A percentile compares a stretch with the other conserved stretches of the same genome.
Evolutionary conservation across 2,797 vertebrate genomes (phyloP).

Genomic region (Staurois parvus): DNA sequence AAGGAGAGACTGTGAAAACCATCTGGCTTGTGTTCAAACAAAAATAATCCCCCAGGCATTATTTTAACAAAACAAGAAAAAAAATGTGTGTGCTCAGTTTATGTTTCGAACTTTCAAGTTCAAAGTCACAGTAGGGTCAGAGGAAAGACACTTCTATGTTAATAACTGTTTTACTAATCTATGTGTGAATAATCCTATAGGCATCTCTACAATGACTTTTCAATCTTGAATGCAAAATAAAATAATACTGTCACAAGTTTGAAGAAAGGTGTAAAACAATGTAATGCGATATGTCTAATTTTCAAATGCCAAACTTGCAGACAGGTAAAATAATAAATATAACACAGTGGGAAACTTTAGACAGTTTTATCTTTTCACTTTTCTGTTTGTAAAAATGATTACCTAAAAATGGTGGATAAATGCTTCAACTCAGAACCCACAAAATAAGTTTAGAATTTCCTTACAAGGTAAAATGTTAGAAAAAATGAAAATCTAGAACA

Average conservation of each 20-base stretch:
- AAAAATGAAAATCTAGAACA: no score
- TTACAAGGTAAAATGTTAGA: no score
- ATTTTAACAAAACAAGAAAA: conserved; percentile 56
- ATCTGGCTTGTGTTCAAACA: conserved; percentile 59
- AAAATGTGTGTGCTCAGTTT: conserved; percentile 44
- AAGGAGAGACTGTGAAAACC: conserved; percentile 60
- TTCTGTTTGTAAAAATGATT: not conserved
- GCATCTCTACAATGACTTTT: not conserved
- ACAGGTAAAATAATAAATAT: not conserved
- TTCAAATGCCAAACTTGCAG: conserved; percentile 20
- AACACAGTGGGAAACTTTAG: not conserved
- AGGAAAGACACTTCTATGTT: conserved; percentile 50
- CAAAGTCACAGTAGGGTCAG: conserved; percentile 55
- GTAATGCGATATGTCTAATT: not conserved
- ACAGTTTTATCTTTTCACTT: not conserved
- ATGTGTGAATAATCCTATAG: conserved; percentile 23
- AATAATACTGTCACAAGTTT: conserved; percentile 13
- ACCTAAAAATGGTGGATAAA: no score
- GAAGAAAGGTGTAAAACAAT: conserved; percentile 37
- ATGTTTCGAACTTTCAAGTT: conserved; percentile 54
- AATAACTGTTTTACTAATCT: conserved; percentile 50
- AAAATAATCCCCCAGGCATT: conserved; percentile 56
- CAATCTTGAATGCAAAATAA: not conserved
- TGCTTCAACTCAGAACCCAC: no score
- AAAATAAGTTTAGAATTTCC: no score